These are phyloP conservation scores for Leucosticte australis DNA, from an alignment of 2,113 vertebrate genomes.

Conservation along the genomic window DNA sequence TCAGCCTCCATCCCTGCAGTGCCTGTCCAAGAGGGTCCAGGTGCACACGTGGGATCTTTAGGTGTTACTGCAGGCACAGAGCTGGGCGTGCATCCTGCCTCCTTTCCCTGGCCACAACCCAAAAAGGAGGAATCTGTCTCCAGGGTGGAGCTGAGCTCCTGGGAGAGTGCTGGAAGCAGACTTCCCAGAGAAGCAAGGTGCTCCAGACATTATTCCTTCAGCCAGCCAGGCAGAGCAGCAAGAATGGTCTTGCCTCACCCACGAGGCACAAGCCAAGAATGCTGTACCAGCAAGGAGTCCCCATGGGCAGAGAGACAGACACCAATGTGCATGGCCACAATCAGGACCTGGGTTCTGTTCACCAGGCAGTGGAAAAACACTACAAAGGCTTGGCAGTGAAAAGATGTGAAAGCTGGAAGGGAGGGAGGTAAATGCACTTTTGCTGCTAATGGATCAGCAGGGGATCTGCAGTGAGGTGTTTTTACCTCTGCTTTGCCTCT, in stretches of 20 bases:
- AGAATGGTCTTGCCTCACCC: neutral
- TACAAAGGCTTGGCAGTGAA: neutral
- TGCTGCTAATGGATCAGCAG: neutral
- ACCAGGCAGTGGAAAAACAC: neutral
- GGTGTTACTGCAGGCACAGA: rapidly evolving
- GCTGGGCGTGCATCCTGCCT: neutral
- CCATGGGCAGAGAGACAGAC: neutral
- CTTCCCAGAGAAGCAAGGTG: neutral
- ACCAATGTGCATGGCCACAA: rapidly evolving
- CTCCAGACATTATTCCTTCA: neutral
- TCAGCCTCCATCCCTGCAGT: neutral
- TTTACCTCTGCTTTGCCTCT: neutral
- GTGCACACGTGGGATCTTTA: rapidly evolving
- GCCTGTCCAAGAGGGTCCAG: neutral
- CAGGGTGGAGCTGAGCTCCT: neutral
- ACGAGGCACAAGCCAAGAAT: neutral
- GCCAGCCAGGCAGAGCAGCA: neutral
- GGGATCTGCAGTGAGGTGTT: neutral
- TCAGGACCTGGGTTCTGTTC: neutral
- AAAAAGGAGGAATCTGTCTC: neutral
- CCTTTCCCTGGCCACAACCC: neutral
- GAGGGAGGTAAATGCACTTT: neutral
- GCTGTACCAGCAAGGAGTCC: rapidly evolving
- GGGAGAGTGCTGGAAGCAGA: conserved; percentile 4
- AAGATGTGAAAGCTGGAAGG: neutral